These are phyloP conservation scores for Silvanus unidentatus DNA, from an alignment of 2,888 invertebrate species.

Conservation along the genomic window DNA sequence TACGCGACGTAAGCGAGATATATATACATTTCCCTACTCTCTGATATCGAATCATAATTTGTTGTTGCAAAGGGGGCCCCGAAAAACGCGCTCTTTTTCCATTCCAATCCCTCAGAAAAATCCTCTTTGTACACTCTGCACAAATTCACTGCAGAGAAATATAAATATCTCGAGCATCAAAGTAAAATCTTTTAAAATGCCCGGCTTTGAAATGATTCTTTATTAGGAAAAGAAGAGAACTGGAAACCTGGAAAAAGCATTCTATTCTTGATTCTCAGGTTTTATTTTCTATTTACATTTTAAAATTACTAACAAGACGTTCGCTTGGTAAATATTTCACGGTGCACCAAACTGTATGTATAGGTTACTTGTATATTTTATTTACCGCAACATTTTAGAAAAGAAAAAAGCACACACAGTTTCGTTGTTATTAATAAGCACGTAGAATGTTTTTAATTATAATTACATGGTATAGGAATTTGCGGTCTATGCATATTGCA, in stretches of 20 bases:
- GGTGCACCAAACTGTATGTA: no score
- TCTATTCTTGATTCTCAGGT: constrained; percentile 19
- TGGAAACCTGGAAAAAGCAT: constrained; percentile 28
- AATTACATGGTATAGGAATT: no score
- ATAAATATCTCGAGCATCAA: constrained; percentile 33
- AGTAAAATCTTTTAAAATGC: constrained; percentile 32
- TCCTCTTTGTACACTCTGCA: no score
- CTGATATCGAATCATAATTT: constrained; percentile 16
- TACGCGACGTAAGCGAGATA: background rate
- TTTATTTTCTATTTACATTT: constrained; percentile 24
- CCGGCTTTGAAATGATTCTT: constrained; percentile 32
- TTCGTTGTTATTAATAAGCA: no score
- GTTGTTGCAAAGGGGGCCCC: no score
- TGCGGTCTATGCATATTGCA: no score
- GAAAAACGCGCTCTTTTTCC: no score
- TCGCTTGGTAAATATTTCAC: constrained; percentile 17
- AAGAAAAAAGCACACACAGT: no score
- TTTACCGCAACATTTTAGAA: no score
- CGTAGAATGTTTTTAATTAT: no score
- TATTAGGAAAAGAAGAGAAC: constrained; percentile 31
- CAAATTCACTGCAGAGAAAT: constrained; percentile 18
- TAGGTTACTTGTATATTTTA: no score
- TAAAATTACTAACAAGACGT: constrained; percentile 18
- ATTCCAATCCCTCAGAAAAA: no score
- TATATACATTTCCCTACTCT: constrained; percentile 5